Conservation (phyloP, 2,888 invertebrate species). For the Hydropsyche betteni region DNA sequence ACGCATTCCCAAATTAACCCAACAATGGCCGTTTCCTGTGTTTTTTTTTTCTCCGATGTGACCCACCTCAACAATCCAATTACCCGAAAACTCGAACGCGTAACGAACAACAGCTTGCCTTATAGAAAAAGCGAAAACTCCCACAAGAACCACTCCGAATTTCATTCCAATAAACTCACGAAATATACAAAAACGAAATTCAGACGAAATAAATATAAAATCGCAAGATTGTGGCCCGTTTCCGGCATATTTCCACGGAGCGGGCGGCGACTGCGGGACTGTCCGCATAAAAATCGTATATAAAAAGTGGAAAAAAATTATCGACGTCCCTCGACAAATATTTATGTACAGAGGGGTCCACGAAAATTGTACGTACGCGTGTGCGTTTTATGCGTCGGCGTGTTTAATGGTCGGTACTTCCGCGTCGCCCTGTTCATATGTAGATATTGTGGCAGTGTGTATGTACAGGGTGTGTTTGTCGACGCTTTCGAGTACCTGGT, state of each 20-base stretch:
- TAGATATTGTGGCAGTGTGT: neutral
- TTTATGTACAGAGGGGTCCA: too few species aligned
- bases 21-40: constrained; percentile 33
- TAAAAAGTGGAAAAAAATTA: neutral
- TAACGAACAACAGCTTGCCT: neutral
- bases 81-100: neutral
- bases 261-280: too few species aligned
- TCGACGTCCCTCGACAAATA: neutral
- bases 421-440: constrained; percentile 35
- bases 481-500: neutral
- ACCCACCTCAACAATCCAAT: constrained; percentile 34
- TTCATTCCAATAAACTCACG: too few species aligned
- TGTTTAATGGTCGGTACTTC: constrained; percentile 41
- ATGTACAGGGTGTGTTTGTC: constrained; percentile 16
- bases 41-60: constrained; percentile 10
- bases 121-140: too few species aligned
- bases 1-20: constrained; percentile 31
- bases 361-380: constrained; percentile 2
- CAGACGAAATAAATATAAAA: too few species aligned
- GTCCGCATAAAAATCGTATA: too few species aligned
- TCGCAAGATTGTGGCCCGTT: too few species aligned
- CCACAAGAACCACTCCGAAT: too few species aligned
- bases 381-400: constrained; percentile 1
- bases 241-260: too few species aligned
- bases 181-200: too few species aligned